Base-by-base conservation (phyloP, 2,113 vertebrate genomes). In the Tupaia chinensis region DNA sequence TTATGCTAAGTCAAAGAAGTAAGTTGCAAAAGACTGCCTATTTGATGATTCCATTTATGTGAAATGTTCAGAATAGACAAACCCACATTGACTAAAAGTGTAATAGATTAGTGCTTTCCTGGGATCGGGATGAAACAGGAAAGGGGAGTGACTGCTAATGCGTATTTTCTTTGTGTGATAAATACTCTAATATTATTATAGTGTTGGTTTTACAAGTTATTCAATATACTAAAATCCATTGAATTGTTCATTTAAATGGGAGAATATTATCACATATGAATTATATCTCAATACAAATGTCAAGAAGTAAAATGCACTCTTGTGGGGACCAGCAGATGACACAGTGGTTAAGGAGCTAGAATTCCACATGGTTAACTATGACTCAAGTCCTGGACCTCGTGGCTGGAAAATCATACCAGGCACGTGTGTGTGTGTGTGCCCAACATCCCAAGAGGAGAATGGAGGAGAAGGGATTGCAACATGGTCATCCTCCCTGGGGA, bases 51-150 rank as follows among this genome's bases (percentile, higher is more conserved):
- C 15, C 25, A 66, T 32, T 16, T 54, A 44, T 61, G 9, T 91
- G 27, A 78, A 70, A 61, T 23, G 0, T 22, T 34, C 74, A 76
- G 6, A 70, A 77, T 1, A 81, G 15, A 58, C 54, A 73, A 32
- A 88, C 7, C 1, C 20, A 25, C 9, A 22, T 9, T 74, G 60
- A 84, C 7, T 34, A 34, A 34, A 72, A 70, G 25, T 44, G 44
- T 44, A 44, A 44, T 58, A 34, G 22, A 66, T 29, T 29, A 16
- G 29, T 22, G 20, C 17, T 44, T 56, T 11, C 23, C 5, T 27
- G 44, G n/a, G 14, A 3, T 72, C 29, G 1, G 3, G 12, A 27
- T 1, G 2, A 4, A 15, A 2, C 54, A 17, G 61, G 34, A 65
- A 85, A 1, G 0, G 13, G 16, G 9, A 74, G 20, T 7, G 22